Evolutionary conservation across 37 sponge, comb jelly and placozoan genomes (phyloP).

Genomic region (Beroe forskalii): DNA sequence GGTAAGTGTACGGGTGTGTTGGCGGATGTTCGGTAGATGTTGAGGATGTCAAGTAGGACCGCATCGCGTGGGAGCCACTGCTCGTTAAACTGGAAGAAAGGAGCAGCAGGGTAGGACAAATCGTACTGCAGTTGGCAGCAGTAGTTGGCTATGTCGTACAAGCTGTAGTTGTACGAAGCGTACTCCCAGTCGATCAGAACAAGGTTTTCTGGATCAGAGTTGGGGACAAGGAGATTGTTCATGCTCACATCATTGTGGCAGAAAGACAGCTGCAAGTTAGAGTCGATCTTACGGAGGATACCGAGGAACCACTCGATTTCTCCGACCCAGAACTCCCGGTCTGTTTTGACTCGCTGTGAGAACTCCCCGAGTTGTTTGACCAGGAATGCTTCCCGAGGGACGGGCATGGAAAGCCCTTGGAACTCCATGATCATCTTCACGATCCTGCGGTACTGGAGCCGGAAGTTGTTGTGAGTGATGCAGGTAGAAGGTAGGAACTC

Average conservation of each 20-base stretch:
- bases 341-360: neutral
- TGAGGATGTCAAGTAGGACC: neutral
- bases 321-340: neutral
- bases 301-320: neutral
- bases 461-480: neutral
- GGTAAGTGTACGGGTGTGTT: neutral
- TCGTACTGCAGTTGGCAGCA: slow-evolving; percentile 26
- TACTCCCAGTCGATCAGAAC: slow-evolving; percentile 23
- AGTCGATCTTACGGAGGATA: neutral
- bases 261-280: neutral
- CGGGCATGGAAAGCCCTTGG: neutral
- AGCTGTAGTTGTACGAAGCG: neutral
- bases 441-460: neutral
- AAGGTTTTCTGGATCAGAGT: neutral
- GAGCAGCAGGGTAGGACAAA: neutral
- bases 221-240: slow-evolving; percentile 16
- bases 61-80: slow-evolving; percentile 10
- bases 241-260: slow-evolving; percentile 40
- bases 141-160: slow-evolving; percentile 35
- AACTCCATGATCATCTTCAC: slow-evolving; percentile 30
- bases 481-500: slow-evolving; percentile 8
- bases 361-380: neutral
- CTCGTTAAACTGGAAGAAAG: neutral
- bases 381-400: neutral
- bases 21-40: neutral